These are phyloP conservation scores for Mohoua ochrocephala DNA, from an alignment of 2,113 vertebrate species.

Conservation along the genomic window DNA sequence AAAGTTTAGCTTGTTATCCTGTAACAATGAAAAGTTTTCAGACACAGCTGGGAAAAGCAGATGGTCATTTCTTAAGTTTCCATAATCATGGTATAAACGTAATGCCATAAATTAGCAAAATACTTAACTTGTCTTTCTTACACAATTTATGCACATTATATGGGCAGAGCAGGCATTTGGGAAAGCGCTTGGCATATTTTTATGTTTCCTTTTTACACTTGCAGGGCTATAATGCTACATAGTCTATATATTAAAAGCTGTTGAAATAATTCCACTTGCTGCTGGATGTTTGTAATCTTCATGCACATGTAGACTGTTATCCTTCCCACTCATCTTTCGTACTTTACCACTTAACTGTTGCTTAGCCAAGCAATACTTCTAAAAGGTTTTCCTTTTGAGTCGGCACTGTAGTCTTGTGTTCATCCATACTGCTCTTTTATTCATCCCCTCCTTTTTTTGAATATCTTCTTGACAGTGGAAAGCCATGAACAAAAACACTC, in stretches of 20 bases:
- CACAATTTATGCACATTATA: conserved; percentile 2
- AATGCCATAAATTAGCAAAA: conserved; percentile 4
- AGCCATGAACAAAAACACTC: neutral
- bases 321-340: neutral
- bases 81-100: neutral
- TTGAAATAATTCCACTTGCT: neutral
- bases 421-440: neutral
- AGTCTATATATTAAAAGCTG: conserved; percentile 28
- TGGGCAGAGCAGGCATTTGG: conserved; percentile 10
- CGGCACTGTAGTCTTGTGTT: neutral
- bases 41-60: neutral
- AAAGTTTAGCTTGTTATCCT: neutral
- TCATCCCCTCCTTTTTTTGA: neutral
- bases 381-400: neutral
- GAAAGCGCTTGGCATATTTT: neutral
- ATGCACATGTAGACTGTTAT: neutral
- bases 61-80: conserved; percentile 5
- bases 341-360: neutral
- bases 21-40: conserved; percentile 18
- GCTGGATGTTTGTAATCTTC: neutral
- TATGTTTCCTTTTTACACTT: conserved; percentile 3
- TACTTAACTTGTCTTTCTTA: conserved; percentile 4
- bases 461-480: neutral
- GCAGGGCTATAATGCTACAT: conserved; percentile 5
- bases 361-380: neutral